Evolutionary conservation across 2,888 invertebrate species (phyloP), one percentile per base, ranked within the genome.

Genomic region (Galerucella pusilla): DNA sequence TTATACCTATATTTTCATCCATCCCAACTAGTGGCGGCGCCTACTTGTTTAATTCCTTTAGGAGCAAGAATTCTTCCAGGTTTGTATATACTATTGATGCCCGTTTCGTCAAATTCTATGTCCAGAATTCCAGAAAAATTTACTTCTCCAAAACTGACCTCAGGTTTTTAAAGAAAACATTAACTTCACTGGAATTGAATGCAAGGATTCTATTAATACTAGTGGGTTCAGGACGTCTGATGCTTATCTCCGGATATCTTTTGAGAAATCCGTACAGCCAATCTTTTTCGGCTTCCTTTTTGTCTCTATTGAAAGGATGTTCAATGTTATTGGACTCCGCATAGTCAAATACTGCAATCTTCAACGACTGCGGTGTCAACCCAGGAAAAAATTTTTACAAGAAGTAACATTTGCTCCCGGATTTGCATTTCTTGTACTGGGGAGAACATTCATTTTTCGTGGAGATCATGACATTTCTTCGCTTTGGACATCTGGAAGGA

Each of bases 21-120:
- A 25, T 74, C 74, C 73, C 78, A 75, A 74, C 75, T 78, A 42
- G 76, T 76, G 25, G 77, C 59, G 2, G 59, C 65, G 11, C 80
- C 81, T 60, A 78, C 68, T 71, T 76, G 71, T 52, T 68, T 68
- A 57, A 68, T 61, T 49, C 73, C 78, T 64, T 71, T 75, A 11
- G 45, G 57, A 16, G 73, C 78, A 25, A 76, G 42, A 46, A 78
- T 73, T 61, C 67, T 57, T 2, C 20, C 16, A 14, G 72, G 67
- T 9, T 45, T 46, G 4, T 72, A 67, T 11, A 72, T 67, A 59
- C 59, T 14, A 11, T 28, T 73, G 9, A 73, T 60, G 11, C 63
- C 68, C 10, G 68, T 73, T 60, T 73, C 20, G 28, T 61, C 61
- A 25, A n/a, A n/a, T n/a, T n/a, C n/a, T n/a, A n/a, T n/a, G n/a